Base-by-base conservation (phyloP, 2,888 invertebrate species). In the Sesia apiformis region DNA sequence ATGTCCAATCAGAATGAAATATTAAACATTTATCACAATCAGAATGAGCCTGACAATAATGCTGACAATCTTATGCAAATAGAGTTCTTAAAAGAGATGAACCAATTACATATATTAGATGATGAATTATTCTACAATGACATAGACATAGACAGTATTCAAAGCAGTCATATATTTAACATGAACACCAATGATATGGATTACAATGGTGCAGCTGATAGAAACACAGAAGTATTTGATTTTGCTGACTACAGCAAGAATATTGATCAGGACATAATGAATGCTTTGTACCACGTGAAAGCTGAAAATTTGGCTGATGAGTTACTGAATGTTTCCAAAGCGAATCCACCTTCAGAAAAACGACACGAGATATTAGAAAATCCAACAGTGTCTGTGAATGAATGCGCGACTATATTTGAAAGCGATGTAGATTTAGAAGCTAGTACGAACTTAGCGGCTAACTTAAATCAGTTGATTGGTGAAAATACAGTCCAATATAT, bases 341-440 rank as follows among this genome's bases (percentile, higher is more conserved):
- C 68, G 4, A 61, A 65, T 23, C 61, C 56, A 51, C 59, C 58
- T 40, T 55, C 63, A n/a, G 65, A 67, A 3, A 74, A 75, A 62
- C 59, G 61, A 7, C 0, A 62, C 38, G 74, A 74, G 39, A 43
- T 66, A 0, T 40, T 59, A 46, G 58, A 63, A 38, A 69, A 67
- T n/a, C 65, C 72, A 3, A 53, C 73, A 0, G 75, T 82, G 0
- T 66, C 83, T 0, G 84, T 85, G 0, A 80, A 81, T 42, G 89
- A 87, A 58, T 88, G 89, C 56, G 76, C 87, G 0, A 89, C 89
- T 3, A 89, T 89, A 64, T 89, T 89, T 55, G 89, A 89, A 63
- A 87, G 81, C 41, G 89, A 89, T 56, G 86, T 89, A 0, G 89
- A 89, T 65, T 76, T 89, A 55, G 89, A 89, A 67, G 82, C 84